These are phyloP conservation scores for Peribatodes rhomboidaria DNA, from an alignment of 2,888 invertebrate species.

Conservation along the genomic window DNA sequence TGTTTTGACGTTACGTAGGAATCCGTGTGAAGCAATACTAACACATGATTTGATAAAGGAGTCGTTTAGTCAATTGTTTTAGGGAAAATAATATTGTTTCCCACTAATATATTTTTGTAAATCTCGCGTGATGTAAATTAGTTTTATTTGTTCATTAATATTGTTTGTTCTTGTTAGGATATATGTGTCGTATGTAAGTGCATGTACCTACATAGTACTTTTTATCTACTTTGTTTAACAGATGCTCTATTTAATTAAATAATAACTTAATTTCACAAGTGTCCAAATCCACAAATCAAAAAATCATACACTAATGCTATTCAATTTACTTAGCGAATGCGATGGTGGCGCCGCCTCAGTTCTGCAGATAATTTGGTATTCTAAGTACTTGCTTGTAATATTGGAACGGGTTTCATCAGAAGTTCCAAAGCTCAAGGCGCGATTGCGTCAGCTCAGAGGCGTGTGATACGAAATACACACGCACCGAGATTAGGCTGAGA, in stretches of 20 bases:
- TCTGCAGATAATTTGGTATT: not conserved
- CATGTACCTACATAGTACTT: too few species aligned
- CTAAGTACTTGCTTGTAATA: constrained; percentile 30
- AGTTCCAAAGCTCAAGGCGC: constrained; percentile 63
- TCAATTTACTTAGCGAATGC: not conserved
- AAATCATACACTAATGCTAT: not conserved
- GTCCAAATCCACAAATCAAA: not conserved
- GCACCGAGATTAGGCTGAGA: not conserved
- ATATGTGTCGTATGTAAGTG: too few species aligned
- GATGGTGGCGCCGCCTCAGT: not conserved
- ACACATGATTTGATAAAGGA: constrained; percentile 20
- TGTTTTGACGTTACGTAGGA: constrained; percentile 29
- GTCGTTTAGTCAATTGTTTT: constrained; percentile 4
- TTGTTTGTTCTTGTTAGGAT: too few species aligned
- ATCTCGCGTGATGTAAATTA: not conserved
- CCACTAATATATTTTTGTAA: not conserved
- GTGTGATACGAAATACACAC: constrained; percentile 15
- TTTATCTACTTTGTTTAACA: too few species aligned
- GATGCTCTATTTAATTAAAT: too few species aligned
- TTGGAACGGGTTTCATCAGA: constrained; percentile 42
- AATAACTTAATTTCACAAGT: not conserved
- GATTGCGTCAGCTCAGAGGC: constrained; percentile 58
- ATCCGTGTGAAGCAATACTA: constrained; percentile 15
- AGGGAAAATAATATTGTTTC: not conserved
- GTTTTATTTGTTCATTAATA: not conserved